Percentiles rank a stretch among this genome's conserved stretches.
These are phyloP conservation scores for Nerophis lumbriciformis DNA, from an alignment of 2,113 vertebrate species.

Conservation along the genomic window DNA sequence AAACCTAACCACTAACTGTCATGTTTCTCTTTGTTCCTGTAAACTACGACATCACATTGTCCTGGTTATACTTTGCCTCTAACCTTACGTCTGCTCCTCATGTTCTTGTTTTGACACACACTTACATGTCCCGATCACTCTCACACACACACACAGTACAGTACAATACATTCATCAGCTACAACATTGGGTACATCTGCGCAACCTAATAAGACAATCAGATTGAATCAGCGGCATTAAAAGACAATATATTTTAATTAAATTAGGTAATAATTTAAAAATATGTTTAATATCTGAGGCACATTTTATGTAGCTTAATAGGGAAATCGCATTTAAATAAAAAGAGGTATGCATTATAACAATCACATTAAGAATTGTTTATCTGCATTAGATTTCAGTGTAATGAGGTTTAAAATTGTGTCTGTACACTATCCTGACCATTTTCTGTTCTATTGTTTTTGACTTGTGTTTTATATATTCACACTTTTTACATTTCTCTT, in stretches of 20 bases:
- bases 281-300: neutral
- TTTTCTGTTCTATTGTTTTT: neutral
- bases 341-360: neutral
- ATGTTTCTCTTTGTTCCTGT: constrained; percentile 28
- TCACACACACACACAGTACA: constrained; percentile 6
- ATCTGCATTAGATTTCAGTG: neutral
- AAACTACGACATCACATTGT: constrained; percentile 34
- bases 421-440: neutral
- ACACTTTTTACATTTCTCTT: constrained; percentile 24
- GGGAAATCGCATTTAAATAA: neutral
- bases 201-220: constrained; percentile 1
- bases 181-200: neutral
- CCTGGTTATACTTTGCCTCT: constrained; percentile 37
- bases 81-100: constrained; percentile 44
- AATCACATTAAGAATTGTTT: neutral
- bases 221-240: neutral
- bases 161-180: neutral
- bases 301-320: neutral
- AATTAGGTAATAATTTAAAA: neutral
- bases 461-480: neutral
- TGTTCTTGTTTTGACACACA: constrained; percentile 28
- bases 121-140: constrained; percentile 8
- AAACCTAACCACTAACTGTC: constrained; percentile 9
- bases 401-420: neutral
- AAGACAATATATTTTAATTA: neutral